Conservation (phyloP, 2,113 vertebrate genomes). For the Cichladusa arquata region DNA sequence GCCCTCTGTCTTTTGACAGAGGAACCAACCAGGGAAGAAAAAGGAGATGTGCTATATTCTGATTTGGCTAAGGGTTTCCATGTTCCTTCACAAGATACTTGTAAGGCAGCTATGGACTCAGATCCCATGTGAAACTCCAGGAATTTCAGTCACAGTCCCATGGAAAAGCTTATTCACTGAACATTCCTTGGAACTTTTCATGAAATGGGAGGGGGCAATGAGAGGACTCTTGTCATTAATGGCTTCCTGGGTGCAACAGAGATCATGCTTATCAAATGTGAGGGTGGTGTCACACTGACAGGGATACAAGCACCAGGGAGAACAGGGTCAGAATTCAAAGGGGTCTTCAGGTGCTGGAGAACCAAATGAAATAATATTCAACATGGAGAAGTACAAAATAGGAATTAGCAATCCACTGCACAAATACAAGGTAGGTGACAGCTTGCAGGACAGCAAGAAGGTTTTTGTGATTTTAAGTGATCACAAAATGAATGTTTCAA, state of each 20-base stretch:
- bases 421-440: not conserved
- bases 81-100: not conserved
- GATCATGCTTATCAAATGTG: not conserved
- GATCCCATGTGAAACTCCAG: not conserved
- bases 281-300: fast-evolving
- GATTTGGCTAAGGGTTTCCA: not conserved
- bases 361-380: not conserved
- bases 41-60: not conserved
- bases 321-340: not conserved
- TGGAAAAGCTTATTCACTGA: not conserved
- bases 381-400: not conserved
- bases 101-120: not conserved
- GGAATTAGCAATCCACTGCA: not conserved
- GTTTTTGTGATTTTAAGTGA: not conserved
- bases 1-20: not conserved
- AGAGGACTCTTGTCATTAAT: not conserved
- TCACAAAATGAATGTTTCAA: not conserved
- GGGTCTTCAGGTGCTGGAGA: not conserved
- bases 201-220: not conserved
- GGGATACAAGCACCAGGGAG: not conserved
- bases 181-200: not conserved
- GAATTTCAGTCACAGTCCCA: not conserved
- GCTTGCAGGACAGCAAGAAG: not conserved
- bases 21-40: not conserved
- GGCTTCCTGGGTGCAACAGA: not conserved